These are phyloP conservation scores for Agonum fuliginosum DNA, from an alignment of 2,888 invertebrate species.

Conservation along the genomic window DNA sequence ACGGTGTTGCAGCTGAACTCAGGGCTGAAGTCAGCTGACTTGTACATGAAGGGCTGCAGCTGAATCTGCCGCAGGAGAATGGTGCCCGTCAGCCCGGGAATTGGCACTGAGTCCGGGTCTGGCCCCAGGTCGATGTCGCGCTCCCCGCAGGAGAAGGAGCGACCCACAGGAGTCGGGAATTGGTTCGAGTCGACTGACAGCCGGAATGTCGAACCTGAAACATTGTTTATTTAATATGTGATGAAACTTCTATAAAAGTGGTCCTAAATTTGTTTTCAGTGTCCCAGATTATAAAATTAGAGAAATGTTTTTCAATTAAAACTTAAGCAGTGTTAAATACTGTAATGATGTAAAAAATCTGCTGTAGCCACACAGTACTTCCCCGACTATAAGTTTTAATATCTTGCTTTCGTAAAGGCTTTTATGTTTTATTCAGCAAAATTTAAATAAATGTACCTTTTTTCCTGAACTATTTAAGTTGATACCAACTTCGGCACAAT, in stretches of 20 bases:
- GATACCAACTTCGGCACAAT: too few relatives aligned
- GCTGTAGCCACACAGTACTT: too few relatives aligned
- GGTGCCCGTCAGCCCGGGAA: slow-evolving; percentile 69
- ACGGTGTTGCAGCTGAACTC: slow-evolving; percentile 80
- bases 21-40: slow-evolving; percentile 82
- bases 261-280: neutral
- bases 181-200: slow-evolving; percentile 76
- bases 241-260: neutral
- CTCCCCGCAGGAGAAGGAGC: slow-evolving; percentile 87
- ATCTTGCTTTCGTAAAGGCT: too few relatives aligned
- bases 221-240: neutral
- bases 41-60: slow-evolving; percentile 92
- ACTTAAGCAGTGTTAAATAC: too few relatives aligned
- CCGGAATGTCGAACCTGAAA: slow-evolving; percentile 68
- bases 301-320: too few relatives aligned
- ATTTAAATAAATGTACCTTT: too few relatives aligned
- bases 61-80: slow-evolving; percentile 74
- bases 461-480: too few relatives aligned
- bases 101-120: slow-evolving; percentile 68
- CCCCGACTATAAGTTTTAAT: too few relatives aligned
- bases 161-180: slow-evolving; percentile 91
- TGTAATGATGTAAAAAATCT: too few relatives aligned
- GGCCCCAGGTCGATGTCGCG: slow-evolving; percentile 78
- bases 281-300: too few relatives aligned
- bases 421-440: too few relatives aligned